These are phyloP conservation scores for Mirza zaza DNA, from an alignment of 2,113 vertebrate genomes.

Conservation along the genomic window DNA sequence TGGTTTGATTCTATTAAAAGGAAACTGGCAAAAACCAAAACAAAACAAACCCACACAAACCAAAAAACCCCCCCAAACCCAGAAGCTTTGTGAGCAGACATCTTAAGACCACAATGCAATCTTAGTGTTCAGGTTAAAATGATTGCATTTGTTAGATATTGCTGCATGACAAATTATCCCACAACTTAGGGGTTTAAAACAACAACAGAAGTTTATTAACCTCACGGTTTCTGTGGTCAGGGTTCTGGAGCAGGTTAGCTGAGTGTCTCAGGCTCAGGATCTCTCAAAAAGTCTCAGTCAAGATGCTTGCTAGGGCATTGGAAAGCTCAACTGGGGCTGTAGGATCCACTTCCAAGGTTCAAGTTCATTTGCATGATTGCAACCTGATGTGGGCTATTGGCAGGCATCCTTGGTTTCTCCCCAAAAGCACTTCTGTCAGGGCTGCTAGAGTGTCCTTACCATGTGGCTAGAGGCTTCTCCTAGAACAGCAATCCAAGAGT, in stretches of 20 bases:
- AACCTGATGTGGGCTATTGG: neutral
- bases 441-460: neutral
- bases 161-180: neutral
- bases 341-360: neutral
- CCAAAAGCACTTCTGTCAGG: neutral
- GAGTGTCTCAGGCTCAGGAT: neutral
- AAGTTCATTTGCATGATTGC: neutral
- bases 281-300: neutral
- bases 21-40: neutral
- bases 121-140: neutral
- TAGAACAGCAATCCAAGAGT: neutral
- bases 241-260: neutral
- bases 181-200: neutral
- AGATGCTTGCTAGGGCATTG: neutral
- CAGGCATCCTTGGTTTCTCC: neutral
- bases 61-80: neutral
- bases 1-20: constrained; percentile 30
- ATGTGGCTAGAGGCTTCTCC: neutral
- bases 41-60: neutral
- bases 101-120: neutral
- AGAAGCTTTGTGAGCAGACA: neutral
- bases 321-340: neutral
- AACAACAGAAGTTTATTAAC: neutral
- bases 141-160: neutral
- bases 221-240: neutral